phyloP scores from a whole-genome alignment of 1,140 invertebrate species.

The Steinernema feltiae region DNA sequence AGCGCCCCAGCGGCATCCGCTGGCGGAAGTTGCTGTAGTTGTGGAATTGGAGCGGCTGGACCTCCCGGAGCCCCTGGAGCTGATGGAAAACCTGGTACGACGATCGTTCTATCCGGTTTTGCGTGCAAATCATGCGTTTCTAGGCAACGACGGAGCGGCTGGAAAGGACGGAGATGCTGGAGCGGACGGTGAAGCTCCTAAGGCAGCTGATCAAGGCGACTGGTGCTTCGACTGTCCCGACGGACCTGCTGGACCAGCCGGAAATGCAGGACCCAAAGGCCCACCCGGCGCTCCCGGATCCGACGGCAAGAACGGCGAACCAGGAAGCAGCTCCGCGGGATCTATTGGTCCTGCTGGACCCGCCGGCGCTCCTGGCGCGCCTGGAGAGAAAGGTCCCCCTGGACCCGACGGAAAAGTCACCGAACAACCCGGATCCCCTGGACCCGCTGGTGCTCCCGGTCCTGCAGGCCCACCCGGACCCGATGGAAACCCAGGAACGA shows the following conservation, averaged over 20 bases:
- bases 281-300: constrained; percentile 22
- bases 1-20: not conserved
- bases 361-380: constrained; percentile 24
- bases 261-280: constrained; percentile 11
- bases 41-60: constrained; percentile 34
- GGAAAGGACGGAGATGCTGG: constrained; percentile 18
- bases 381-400: constrained; percentile 25
- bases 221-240: constrained; percentile 27
- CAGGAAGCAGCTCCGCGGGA: constrained; percentile 23
- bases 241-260: constrained; percentile 26
- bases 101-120: not conserved
- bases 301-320: constrained; percentile 29
- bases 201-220: constrained; percentile 17
- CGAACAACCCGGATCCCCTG: constrained; percentile 28
- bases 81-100: constrained; percentile 31
- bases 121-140: not conserved
- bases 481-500: constrained; percentile 29
- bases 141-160: not conserved
- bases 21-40: constrained; percentile 21
- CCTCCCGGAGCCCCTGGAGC: constrained; percentile 32
- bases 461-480: constrained; percentile 35
- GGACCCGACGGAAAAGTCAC: constrained; percentile 26
- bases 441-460: constrained; percentile 23
- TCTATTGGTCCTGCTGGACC: constrained; percentile 28
- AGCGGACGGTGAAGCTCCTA: constrained; percentile 17